Conservation (phyloP, 2,797 vertebrate genomes). For the Chaunax sp. region DNA sequence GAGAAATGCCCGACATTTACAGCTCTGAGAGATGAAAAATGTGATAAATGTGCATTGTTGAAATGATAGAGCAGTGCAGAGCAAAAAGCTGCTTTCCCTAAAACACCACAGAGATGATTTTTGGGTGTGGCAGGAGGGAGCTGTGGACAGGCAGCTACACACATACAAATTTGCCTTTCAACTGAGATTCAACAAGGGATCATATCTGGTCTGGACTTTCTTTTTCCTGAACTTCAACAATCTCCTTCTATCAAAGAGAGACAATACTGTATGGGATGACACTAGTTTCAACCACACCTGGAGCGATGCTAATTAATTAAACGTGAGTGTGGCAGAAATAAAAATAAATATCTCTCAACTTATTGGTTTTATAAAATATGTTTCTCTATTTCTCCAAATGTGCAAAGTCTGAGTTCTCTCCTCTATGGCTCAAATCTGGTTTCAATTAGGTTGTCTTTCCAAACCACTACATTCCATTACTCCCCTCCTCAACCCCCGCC, state of each 20-base stretch:
- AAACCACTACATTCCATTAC: constrained; percentile 89
- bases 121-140: constrained; percentile 84
- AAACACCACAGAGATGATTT: constrained; percentile 39
- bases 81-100: constrained; percentile 34
- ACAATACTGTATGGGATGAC: not conserved
- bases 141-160: constrained; percentile 41
- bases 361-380: constrained; percentile 41
- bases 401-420: constrained; percentile 68
- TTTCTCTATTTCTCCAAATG: constrained; percentile 62
- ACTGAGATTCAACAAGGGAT: constrained; percentile 34
- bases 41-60: constrained; percentile 17
- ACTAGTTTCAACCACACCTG: constrained; percentile 10
- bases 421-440: constrained; percentile 83
- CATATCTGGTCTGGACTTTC: not conserved
- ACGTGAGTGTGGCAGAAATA: not conserved
- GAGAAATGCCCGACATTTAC: constrained; percentile 54
- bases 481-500: constrained; percentile 72
- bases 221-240: constrained; percentile 14
- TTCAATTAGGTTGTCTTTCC: constrained; percentile 91
- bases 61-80: constrained; percentile 22
- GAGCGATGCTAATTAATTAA: constrained; percentile 1
- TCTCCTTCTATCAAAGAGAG: not conserved
- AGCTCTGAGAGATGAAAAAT: constrained; percentile 25
- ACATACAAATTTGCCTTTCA: constrained; percentile 50
- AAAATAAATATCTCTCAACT: constrained; percentile 18